Percentiles rank a stretch among this genome's conserved stretches.
Evolutionary conservation across 2,113 vertebrate species (phyloP).

Genomic region (Acanthisitta chloris): DNA sequence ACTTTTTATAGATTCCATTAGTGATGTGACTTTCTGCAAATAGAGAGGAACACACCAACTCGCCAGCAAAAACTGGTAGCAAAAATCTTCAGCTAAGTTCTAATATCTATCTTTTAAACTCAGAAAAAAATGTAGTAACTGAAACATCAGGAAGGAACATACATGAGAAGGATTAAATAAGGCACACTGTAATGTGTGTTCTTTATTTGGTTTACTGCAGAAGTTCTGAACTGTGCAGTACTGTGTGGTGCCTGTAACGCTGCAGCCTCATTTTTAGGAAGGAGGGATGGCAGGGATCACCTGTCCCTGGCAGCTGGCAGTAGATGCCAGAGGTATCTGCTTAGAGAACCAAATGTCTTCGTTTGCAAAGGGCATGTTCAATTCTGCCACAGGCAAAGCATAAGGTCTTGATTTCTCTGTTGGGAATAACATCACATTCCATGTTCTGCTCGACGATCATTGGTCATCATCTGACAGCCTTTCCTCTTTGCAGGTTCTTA

Average conservation of each 20-base stretch:
- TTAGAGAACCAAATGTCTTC: background rate
- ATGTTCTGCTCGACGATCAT: fast-evolving
- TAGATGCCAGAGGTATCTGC: background rate
- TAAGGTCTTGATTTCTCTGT: background rate
- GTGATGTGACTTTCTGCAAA: background rate
- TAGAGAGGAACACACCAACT: fast-evolving
- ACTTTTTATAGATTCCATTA: background rate
- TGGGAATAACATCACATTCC: fast-evolving
- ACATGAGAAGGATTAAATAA: background rate
- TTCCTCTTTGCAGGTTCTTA: background rate
- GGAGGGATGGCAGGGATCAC: background rate
- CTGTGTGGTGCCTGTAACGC: fast-evolving
- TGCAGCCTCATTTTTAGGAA: background rate
- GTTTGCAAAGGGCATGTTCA: background rate
- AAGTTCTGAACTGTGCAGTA: background rate
- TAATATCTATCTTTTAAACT: background rate
- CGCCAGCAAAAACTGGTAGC: background rate
- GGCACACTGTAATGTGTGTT: background rate
- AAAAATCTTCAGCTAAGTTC: background rate
- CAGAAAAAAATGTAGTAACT: background rate
- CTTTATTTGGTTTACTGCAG: background rate
- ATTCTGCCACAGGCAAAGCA: background rate
- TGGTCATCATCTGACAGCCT: background rate
- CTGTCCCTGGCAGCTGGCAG: background rate
- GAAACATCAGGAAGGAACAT: background rate